A percentile compares a stretch with the other conserved stretches of the same genome.
phyloP scores from a whole-genome alignment of 37 sponge, comb jelly and placozoan species.

The Crambe crambe region DNA sequence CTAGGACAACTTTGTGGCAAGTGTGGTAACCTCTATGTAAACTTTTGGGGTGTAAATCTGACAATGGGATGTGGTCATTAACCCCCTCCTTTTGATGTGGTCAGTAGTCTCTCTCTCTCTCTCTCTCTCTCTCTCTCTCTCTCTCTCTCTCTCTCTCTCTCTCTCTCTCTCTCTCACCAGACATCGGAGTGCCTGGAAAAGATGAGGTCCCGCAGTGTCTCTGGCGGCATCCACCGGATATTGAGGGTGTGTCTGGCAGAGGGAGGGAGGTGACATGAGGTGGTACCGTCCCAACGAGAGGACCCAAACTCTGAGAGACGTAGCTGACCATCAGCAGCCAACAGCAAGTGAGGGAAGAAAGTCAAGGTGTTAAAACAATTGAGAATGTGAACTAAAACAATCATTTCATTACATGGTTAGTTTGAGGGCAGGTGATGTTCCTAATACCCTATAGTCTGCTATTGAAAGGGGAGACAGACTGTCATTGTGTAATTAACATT shows the following conservation, averaged over 20 bases:
- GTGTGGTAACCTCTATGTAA: no score
- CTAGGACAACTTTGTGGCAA: no score
- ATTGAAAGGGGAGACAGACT: no score
- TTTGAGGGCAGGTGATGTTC: no score
- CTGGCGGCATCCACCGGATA: slow-evolving; percentile 88
- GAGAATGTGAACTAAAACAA: neutral
- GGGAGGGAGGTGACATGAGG: slow-evolving; percentile 23
- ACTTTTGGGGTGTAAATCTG: no score
- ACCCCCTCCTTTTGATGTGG: no score
- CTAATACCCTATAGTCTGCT: no score
- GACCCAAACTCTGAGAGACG: slow-evolving; percentile 81
- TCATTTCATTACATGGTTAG: neutral
- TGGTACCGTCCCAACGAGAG: slow-evolving; percentile 44
- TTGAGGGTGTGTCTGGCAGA: neutral
- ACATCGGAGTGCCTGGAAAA: slow-evolving; percentile 75
- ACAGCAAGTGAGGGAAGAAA: slow-evolving; percentile 45
- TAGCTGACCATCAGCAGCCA: slow-evolving; percentile 39
- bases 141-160: slow-evolving; percentile 6
- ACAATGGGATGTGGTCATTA: no score
- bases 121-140: slow-evolving; percentile 20
- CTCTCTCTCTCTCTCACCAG: slow-evolving; percentile 60
- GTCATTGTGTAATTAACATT: no score
- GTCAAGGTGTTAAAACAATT: slow-evolving; percentile 55
- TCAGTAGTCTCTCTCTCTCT: slow-evolving; percentile 8
- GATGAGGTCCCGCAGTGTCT: slow-evolving; percentile 42